phyloP scores from a whole-genome alignment of 2,888 invertebrate genomes.

The Lycaena phlaeas region DNA sequence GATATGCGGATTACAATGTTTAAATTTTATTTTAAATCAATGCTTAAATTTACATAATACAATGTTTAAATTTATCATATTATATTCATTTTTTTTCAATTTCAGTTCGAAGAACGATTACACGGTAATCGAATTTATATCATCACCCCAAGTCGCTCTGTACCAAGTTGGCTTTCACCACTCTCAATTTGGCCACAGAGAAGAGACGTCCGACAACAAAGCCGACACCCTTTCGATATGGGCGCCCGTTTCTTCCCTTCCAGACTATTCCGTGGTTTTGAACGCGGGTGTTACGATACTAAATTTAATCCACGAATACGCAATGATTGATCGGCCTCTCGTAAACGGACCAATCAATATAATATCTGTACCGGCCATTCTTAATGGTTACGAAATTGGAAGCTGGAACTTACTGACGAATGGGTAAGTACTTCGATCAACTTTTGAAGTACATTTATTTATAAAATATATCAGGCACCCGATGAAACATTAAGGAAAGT shows the following conservation, averaged over 20 bases:
- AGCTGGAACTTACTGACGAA: constrained; percentile 61
- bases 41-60: too few species aligned
- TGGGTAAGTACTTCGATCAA: constrained; percentile 34
- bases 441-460: not conserved
- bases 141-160: constrained; percentile 52
- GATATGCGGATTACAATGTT: too few species aligned
- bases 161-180: constrained; percentile 56
- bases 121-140: constrained; percentile 38
- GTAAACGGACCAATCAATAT: constrained; percentile 53
- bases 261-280: constrained; percentile 40
- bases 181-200: constrained; percentile 35
- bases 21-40: too few species aligned
- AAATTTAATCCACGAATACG: constrained; percentile 44
- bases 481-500: too few species aligned
- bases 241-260: constrained; percentile 37
- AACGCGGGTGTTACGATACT: constrained; percentile 41
- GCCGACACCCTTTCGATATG: constrained; percentile 49
- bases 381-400: constrained; percentile 49
- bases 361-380: constrained; percentile 39
- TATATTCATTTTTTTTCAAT: constrained; percentile 12
- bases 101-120: constrained; percentile 36
- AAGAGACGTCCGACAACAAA: constrained; percentile 25
- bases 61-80: not conserved
- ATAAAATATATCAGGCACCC: too few species aligned
- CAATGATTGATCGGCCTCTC: constrained; percentile 35